phyloP scores from a whole-genome alignment of 2,797 vertebrate genomes.

The Pangasius djambal region DNA sequence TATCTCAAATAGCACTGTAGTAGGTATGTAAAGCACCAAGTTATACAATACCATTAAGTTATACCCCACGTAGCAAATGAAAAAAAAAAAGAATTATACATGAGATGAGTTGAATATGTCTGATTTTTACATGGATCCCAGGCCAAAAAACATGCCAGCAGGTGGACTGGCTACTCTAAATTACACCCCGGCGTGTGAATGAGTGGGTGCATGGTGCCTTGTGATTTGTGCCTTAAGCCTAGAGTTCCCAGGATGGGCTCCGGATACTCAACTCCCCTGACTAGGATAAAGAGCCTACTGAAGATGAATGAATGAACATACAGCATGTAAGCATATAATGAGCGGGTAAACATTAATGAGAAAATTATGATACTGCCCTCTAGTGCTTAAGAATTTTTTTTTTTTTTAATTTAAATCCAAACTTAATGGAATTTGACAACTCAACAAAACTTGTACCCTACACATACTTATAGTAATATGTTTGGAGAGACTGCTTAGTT shows the following conservation, averaged over 20 bases:
- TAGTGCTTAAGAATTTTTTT: neutral
- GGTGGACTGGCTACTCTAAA: neutral
- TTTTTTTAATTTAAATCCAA: no score
- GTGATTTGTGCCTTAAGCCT: neutral
- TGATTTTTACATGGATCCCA: neutral
- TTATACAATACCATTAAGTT: neutral
- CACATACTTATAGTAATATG: neutral
- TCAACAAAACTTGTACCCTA: neutral
- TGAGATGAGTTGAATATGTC: neutral
- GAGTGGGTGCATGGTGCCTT: neutral
- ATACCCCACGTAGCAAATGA: neutral
- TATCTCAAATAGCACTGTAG: neutral
- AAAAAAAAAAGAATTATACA: neutral
- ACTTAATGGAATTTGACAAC: neutral
- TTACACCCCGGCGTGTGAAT: neutral
- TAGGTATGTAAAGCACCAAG: neutral
- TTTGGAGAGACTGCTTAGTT: neutral
- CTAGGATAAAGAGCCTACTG: neutral
- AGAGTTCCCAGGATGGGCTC: neutral
- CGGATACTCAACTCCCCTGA: neutral
- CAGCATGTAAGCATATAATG: neutral
- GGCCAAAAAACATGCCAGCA: neutral
- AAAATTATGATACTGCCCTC: constrained; percentile 6
- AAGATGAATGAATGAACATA: neutral
- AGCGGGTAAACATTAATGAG: neutral